phyloP scores from a whole-genome alignment of 2,113 vertebrate genomes.

The Sinocyclocheilus rhinocerous region DNA sequence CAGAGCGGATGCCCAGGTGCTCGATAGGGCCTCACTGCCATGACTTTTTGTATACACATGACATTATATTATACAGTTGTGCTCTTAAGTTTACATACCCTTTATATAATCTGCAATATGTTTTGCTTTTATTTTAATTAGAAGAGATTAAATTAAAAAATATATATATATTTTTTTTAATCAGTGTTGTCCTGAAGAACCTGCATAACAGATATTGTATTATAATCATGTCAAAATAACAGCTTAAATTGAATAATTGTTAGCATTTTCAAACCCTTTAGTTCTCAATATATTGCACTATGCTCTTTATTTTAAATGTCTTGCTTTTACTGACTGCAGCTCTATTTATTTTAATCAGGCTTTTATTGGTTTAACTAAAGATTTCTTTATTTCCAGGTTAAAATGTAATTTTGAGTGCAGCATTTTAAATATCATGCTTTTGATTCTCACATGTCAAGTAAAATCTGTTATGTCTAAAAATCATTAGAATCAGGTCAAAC shows the following conservation, averaged over 20 bases:
- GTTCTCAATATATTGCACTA: neutral
- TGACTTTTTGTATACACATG: constrained; percentile 38
- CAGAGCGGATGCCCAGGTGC: constrained; percentile 58
- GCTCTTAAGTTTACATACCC: neutral
- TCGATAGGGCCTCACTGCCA: constrained; percentile 51
- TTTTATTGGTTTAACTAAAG: too few relatives aligned
- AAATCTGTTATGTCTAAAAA: neutral
- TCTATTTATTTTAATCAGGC: neutral
- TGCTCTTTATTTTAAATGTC: neutral
- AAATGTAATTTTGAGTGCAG: neutral
- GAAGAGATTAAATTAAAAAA: neutral
- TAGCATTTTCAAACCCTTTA: neutral
- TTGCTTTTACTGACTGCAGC: neutral
- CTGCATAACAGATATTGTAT: neutral
- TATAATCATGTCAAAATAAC: neutral
- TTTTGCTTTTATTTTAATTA: neutral
- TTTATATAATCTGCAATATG: neutral
- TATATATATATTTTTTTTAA: neutral
- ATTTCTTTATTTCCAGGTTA: neutral
- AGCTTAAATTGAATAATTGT: neutral
- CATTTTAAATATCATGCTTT: neutral
- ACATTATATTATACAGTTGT: constrained; percentile 18
- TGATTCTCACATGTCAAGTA: neutral
- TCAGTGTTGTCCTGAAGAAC: neutral
- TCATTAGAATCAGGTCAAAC: neutral